Conservation (phyloP, 2,797 vertebrate species). For the Diplodus sargus region DNA sequence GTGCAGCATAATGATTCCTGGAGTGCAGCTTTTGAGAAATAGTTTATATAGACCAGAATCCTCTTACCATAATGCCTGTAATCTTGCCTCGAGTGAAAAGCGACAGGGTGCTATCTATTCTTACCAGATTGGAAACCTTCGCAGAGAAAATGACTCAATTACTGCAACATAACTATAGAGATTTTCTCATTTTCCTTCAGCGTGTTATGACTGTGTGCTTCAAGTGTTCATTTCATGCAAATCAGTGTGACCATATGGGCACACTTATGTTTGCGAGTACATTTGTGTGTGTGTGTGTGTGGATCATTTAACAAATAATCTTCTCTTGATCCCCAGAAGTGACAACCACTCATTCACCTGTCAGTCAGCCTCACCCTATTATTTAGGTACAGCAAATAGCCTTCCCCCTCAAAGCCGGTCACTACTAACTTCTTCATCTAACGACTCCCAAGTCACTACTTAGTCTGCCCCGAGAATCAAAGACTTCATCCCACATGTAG, state of each 20-base stretch:
- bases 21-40: constrained; percentile 7
- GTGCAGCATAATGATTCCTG: constrained; percentile 7
- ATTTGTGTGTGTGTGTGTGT: not conserved
- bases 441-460: constrained; percentile 72
- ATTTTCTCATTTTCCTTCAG: constrained; percentile 41
- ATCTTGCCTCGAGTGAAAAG: constrained; percentile 47
- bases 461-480: constrained; percentile 72
- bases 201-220: constrained; percentile 48
- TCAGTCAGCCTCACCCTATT: constrained; percentile 71
- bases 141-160: constrained; percentile 56
- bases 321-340: constrained; percentile 59
- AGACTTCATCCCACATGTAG: constrained; percentile 72
- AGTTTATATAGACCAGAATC: constrained; percentile 21
- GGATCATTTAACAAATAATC: constrained; percentile 59
- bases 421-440: constrained; percentile 65
- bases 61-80: constrained; percentile 35
- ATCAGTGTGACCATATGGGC: constrained; percentile 9
- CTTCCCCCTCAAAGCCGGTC: constrained; percentile 55
- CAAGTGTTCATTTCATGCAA: constrained; percentile 36
- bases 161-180: constrained; percentile 43
- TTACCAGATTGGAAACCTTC: constrained; percentile 49
- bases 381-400: constrained; percentile 69
- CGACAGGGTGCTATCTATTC: constrained; percentile 45
- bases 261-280: not conserved
- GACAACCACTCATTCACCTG: constrained; percentile 74